Evolutionary conservation across 2,888 invertebrate species (phyloP).

Genomic region (Suillia variegata): DNA sequence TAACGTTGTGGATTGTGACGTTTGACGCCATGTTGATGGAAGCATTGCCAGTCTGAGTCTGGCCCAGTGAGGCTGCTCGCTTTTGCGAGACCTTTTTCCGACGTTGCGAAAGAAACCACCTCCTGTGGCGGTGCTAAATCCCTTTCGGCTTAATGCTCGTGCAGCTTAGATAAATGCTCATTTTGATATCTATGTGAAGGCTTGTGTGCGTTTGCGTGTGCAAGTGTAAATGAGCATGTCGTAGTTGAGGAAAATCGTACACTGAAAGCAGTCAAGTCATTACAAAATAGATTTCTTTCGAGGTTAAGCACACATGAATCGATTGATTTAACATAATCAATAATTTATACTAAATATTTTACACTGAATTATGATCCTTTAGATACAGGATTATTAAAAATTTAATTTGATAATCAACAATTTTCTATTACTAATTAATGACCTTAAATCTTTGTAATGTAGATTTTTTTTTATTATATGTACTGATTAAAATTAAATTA

Average conservation of each 20-base stretch:
- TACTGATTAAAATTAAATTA: too few relatives aligned
- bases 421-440: too few relatives aligned
- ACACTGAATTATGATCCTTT: too few relatives aligned
- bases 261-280: too few relatives aligned
- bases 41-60: constrained; percentile 17
- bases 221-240: constrained; percentile 43
- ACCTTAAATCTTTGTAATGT: too few relatives aligned
- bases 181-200: constrained; percentile 40
- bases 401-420: too few relatives aligned
- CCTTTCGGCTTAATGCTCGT: constrained; percentile 38
- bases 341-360: too few relatives aligned
- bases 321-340: too few relatives aligned
- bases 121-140: constrained; percentile 50
- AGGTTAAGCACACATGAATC: too few relatives aligned
- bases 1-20: constrained; percentile 46
- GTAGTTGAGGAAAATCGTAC: constrained; percentile 29
- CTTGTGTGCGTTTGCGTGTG: constrained; percentile 29
- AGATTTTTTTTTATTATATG: too few relatives aligned
- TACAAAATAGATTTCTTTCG: too few relatives aligned
- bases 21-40: constrained; percentile 56
- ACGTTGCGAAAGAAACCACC: constrained; percentile 32
- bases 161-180: constrained; percentile 31
- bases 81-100: constrained; percentile 1
- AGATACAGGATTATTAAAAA: too few relatives aligned
- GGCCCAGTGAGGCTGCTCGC: neutral